Conservation (phyloP, 2,113 vertebrate species). For the Oenanthe melanoleuca region DNA sequence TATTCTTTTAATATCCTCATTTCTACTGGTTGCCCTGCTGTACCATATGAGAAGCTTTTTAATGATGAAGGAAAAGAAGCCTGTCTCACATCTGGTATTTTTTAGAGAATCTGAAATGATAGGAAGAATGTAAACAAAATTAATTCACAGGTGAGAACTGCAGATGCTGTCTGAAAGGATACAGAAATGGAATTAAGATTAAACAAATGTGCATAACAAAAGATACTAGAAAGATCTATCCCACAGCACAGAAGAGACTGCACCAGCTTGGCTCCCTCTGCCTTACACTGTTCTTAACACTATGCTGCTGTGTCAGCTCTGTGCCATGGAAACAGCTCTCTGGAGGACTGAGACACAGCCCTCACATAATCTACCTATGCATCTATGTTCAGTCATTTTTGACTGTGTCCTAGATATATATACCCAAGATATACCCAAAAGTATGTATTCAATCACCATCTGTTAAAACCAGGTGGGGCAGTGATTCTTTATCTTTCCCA, state of each 20-base stretch:
- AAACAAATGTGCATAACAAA: not conserved
- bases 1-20: not conserved
- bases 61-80: not conserved
- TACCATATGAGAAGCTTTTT: not conserved
- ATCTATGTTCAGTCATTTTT: not conserved
- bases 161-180: not conserved
- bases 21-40: not conserved
- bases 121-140: not conserved
- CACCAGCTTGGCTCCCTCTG: not conserved
- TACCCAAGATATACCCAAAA: too few relatives aligned
- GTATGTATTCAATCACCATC: too few relatives aligned
- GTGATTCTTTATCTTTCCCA: too few relatives aligned
- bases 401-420: too few relatives aligned
- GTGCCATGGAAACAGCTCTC: not conserved
- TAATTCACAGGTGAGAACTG: not conserved
- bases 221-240: not conserved
- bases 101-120: not conserved
- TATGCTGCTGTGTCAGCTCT: not conserved
- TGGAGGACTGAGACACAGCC: not conserved
- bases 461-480: too few relatives aligned
- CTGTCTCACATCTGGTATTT: not conserved
- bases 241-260: not conserved
- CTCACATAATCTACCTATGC: not conserved
- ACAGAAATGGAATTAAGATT: not conserved
- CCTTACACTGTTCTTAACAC: not conserved